A percentile compares a stretch with the other conserved stretches of the same genome.
Evolutionary conservation across 2,113 vertebrate genomes (phyloP).

Genomic region (Australoheros scitulus): DNA sequence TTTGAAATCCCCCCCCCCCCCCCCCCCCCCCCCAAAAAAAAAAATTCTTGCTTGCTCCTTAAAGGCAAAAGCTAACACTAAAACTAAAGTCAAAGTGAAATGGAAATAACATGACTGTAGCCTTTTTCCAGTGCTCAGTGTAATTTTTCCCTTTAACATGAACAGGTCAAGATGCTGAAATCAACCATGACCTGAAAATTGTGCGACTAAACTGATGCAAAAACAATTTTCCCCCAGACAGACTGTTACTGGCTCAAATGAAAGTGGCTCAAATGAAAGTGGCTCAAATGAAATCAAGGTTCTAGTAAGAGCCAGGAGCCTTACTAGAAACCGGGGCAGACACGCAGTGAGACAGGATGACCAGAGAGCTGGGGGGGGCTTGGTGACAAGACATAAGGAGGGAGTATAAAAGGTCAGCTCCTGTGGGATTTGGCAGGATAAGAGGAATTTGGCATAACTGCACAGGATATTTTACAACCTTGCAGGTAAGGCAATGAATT

Average conservation of each 20-base stretch:
- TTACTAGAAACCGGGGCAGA: too few relatives aligned
- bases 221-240: background rate
- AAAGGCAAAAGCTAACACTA: too few relatives aligned
- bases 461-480: slow-evolving; percentile 29
- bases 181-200: too few relatives aligned
- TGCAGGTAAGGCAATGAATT: slow-evolving; percentile 46
- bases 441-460: slow-evolving; percentile 25
- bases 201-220: background rate
- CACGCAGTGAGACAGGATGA: slow-evolving; percentile 5
- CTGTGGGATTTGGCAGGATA: slow-evolving; percentile 13
- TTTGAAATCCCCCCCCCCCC: too few relatives aligned
- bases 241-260: background rate
- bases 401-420: slow-evolving; percentile 73
- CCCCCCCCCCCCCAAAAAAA: too few relatives aligned
- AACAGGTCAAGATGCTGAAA: too few relatives aligned
- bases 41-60: too few relatives aligned
- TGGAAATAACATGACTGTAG: too few relatives aligned
- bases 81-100: too few relatives aligned
- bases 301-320: slow-evolving; percentile 21
- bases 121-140: too few relatives aligned
- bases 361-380: slow-evolving; percentile 18
- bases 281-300: slow-evolving; percentile 2
- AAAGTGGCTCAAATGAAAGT: too few relatives aligned
- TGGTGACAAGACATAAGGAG: slow-evolving; percentile 22
- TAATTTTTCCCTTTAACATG: too few relatives aligned